Conservation (phyloP, 2,797 vertebrate species). For the Heterohyrax brucei region DNA sequence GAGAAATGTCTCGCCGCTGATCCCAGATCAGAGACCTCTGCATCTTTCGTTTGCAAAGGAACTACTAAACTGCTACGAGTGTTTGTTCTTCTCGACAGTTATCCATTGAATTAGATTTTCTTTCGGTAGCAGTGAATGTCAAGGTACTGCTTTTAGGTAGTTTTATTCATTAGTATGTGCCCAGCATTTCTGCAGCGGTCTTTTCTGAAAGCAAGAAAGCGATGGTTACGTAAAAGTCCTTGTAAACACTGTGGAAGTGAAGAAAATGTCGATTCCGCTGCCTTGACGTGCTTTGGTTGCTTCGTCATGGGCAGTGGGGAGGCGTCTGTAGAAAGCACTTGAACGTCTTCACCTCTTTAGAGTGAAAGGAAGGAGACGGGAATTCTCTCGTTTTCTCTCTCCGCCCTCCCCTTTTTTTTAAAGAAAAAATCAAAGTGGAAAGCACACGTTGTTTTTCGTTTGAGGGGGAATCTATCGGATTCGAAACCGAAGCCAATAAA, state of each 20-base stretch:
- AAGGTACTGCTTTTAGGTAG: neutral
- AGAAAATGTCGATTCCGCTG: neutral
- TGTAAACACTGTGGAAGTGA: neutral
- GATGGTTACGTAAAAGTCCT: neutral
- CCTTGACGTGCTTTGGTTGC: neutral
- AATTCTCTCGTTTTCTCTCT: neutral
- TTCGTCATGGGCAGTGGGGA: neutral
- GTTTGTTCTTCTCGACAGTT: neutral
- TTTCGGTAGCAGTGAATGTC: neutral
- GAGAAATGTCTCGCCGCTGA: neutral
- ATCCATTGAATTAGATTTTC: neutral
- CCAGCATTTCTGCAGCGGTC: neutral
- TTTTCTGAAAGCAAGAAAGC: neutral
- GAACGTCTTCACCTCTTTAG: neutral
- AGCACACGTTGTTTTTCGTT: neutral
- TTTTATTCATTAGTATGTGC: neutral
- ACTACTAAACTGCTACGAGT: neutral
- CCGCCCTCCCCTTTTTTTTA: neutral
- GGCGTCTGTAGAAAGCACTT: neutral
- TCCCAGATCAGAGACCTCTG: neutral
- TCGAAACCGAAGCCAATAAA: conserved; percentile 2
- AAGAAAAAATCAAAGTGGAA: neutral
- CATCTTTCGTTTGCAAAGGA: neutral
- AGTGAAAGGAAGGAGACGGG: neutral
- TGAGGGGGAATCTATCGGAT: conserved; percentile 25